A percentile compares a stretch with the other conserved stretches of the same genome.
Evolutionary conservation across 2,797 vertebrate genomes (phyloP).

Genomic region (Myotis vivesi): DNA sequence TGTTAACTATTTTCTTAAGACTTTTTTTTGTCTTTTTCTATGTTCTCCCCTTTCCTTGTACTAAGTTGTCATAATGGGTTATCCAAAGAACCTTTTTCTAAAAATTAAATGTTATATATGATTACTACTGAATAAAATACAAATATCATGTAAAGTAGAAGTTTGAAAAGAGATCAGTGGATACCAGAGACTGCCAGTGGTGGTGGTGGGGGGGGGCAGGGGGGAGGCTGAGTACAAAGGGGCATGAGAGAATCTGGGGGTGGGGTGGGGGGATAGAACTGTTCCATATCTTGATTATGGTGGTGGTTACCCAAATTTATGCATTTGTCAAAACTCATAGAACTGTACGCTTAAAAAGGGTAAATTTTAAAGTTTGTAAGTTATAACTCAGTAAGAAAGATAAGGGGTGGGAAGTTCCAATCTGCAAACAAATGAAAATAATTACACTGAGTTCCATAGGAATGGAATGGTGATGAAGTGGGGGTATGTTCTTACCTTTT

Average conservation of each 20-base stretch:
- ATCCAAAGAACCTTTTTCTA: not conserved
- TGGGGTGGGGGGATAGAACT: not conserved
- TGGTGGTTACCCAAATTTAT: not conserved
- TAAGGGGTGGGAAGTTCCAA: not conserved
- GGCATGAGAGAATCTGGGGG: not conserved
- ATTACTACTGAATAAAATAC: not conserved
- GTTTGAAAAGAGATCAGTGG: not conserved
- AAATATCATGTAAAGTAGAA: conserved; percentile 7
- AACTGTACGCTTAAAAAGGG: not conserved
- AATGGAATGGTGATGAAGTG: not conserved
- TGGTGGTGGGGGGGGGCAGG: rapidly evolving
- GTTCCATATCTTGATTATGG: not conserved
- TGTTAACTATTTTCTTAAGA: not conserved
- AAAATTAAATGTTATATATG: not conserved
- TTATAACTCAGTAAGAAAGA: not conserved
- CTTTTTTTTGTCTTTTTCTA: not conserved
- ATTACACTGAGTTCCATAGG: not conserved
- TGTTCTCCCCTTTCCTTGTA: conserved; percentile 11
- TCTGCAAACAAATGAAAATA: not conserved
- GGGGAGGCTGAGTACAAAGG: not conserved
- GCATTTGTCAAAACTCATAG: not conserved
- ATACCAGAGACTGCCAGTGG: not conserved
- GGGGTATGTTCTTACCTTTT: not conserved
- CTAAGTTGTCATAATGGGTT: not conserved
- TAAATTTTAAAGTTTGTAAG: not conserved